Conservation (phyloP, 2,888 invertebrate genomes). For the Sepioteuthis lessoniana region DNA sequence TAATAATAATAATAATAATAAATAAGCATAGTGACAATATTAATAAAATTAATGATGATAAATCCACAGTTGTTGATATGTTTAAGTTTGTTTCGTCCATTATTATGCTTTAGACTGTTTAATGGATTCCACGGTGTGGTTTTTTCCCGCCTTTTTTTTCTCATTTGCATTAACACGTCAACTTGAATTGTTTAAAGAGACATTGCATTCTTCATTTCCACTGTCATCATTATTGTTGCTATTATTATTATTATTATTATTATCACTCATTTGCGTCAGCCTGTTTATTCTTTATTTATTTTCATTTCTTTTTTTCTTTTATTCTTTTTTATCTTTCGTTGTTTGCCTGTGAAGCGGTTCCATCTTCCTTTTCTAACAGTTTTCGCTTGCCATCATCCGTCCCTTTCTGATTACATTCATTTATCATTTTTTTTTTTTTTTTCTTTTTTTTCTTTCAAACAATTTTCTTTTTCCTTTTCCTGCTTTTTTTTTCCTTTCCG, state of each 20-base stretch:
- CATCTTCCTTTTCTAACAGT: not conserved
- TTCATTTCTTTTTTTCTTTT: no score
- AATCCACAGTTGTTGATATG: not conserved
- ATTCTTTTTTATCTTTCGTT: not conserved
- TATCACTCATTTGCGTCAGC: not conserved
- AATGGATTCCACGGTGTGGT: not conserved
- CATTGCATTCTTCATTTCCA: not conserved
- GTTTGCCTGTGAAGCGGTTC: not conserved
- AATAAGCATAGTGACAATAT: not conserved
- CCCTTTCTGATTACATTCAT: not conserved
- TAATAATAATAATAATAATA: not conserved
- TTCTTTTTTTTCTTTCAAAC: no score
- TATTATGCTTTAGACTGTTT: not conserved
- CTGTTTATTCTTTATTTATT: not conserved
- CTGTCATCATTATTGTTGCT: not conserved
- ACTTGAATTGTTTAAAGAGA: conserved; percentile 8
- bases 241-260: not conserved
- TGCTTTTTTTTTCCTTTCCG: no score
- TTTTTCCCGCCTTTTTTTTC: not conserved
- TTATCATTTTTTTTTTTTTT: no score
- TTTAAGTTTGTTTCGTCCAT: not conserved
- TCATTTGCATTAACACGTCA: not conserved
- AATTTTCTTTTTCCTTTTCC: no score
- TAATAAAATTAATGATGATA: conserved; percentile 10
- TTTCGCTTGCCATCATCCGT: not conserved